A percentile compares a stretch with the other conserved stretches of the same genome.
phyloP scores from a whole-genome alignment of 1,140 invertebrate species.

The Phymastichus coffea region DNA sequence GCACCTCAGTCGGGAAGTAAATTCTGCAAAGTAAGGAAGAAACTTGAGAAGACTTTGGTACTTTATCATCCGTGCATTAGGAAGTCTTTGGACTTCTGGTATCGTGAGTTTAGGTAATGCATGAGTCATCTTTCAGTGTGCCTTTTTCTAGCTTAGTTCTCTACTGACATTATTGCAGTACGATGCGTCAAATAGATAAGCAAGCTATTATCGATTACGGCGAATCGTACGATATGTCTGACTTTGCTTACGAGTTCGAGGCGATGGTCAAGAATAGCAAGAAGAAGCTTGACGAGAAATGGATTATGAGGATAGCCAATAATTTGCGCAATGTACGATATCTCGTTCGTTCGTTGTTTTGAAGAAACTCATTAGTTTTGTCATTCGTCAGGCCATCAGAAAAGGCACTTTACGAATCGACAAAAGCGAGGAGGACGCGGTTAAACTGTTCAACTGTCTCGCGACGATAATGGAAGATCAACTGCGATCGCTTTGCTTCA shows the following conservation, averaged over 20 bases:
- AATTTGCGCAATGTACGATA: constrained; percentile 34
- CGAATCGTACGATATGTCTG: constrained; percentile 59
- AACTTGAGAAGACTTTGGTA: constrained; percentile 67
- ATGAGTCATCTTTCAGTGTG: too few species aligned
- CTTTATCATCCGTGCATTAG: constrained; percentile 80
- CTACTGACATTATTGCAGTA: too few species aligned
- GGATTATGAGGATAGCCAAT: constrained; percentile 61
- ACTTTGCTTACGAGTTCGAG: constrained; percentile 58
- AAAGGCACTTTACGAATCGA: constrained; percentile 72
- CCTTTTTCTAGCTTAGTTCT: background rate
- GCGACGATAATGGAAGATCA: constrained; percentile 85
- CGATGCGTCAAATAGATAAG: constrained; percentile 59
- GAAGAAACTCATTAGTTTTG: background rate
- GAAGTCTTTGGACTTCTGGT: constrained; percentile 81
- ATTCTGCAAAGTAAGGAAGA: constrained; percentile 35
- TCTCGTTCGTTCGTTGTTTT: background rate
- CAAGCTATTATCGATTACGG: constrained; percentile 48
- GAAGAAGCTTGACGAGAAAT: constrained; percentile 58
- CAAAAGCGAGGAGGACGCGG: constrained; percentile 65
- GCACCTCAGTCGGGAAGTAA: constrained; percentile 27
- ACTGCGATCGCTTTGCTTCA: constrained; percentile 75
- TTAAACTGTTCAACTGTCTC: constrained; percentile 81
- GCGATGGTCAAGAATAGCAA: constrained; percentile 58
- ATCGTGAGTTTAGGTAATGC: constrained; percentile 69
- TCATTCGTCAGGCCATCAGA: constrained; percentile 67